A percentile compares a stretch with the other conserved stretches of the same genome.
Evolutionary conservation across 2,797 vertebrate species (phyloP).

Genomic region (Rhinatrema bivittatum): DNA sequence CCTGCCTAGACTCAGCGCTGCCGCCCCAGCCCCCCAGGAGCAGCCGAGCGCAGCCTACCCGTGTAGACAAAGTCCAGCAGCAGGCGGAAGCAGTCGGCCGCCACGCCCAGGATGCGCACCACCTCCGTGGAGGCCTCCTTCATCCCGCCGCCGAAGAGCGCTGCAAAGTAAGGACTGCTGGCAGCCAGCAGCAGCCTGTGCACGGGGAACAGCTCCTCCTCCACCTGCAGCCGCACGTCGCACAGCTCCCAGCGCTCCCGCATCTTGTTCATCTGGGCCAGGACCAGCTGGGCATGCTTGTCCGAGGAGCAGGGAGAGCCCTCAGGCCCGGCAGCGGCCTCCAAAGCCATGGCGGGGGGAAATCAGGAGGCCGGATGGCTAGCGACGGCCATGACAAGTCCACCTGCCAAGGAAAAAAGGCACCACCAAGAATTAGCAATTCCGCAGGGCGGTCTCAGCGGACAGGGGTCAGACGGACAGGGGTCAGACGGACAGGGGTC

Average conservation of each 20-base stretch:
- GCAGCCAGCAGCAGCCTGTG: constrained; percentile 88
- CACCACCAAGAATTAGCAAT: too few species aligned
- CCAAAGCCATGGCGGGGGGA: constrained; percentile 39
- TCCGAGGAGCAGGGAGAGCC: constrained; percentile 60
- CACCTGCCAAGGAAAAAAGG: too few species aligned
- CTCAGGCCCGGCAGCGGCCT: constrained; percentile 14
- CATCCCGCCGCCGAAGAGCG: constrained; percentile 85
- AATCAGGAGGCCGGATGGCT: too few species aligned
- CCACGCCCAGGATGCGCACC: constrained; percentile 81
- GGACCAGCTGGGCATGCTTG: constrained; percentile 75
- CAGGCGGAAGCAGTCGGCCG: constrained; percentile 73
- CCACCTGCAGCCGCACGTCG: constrained; percentile 82
- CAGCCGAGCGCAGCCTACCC: too few species aligned
- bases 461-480: too few species aligned
- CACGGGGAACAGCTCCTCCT: constrained; percentile 68
- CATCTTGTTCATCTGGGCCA: constrained; percentile 89
- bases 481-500: too few species aligned
- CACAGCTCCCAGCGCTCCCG: constrained; percentile 78
- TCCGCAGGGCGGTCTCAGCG: too few species aligned
- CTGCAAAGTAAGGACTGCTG: constrained; percentile 90
- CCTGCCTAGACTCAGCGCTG: too few species aligned
- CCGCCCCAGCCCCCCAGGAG: too few species aligned
- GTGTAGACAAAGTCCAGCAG: constrained; percentile 92
- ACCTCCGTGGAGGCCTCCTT: constrained; percentile 81
- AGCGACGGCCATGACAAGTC: too few species aligned